These are phyloP conservation scores for Phataginus tricuspis DNA, from an alignment of 2,797 vertebrate species.

Conservation along the genomic window DNA sequence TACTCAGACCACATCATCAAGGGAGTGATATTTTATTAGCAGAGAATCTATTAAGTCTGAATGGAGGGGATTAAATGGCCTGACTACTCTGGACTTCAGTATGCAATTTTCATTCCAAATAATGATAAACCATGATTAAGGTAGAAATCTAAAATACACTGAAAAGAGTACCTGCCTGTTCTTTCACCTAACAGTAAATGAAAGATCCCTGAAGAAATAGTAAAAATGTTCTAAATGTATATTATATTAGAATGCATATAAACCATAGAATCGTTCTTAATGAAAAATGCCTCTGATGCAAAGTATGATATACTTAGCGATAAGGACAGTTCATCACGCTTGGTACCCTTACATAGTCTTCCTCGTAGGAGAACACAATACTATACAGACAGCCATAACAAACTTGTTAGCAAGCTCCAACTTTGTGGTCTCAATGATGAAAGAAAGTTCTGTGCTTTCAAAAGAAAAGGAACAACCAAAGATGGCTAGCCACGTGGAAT, in stretches of 20 bases:
- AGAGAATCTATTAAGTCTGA: background rate
- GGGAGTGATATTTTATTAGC: background rate
- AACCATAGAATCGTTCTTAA: background rate
- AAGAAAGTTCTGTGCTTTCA: background rate
- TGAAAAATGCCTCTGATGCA: background rate
- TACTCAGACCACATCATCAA: background rate
- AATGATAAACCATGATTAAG: background rate
- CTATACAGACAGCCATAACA: background rate
- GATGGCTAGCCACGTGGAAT: background rate
- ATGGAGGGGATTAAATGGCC: background rate
- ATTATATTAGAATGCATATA: background rate
- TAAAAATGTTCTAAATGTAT: background rate
- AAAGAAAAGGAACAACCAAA: background rate
- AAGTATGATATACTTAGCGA: background rate
- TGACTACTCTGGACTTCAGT: background rate
- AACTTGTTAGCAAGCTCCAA: background rate
- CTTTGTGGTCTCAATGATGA: background rate
- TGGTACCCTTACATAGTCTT: background rate
- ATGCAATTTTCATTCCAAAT: background rate
- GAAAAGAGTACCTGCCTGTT: background rate
- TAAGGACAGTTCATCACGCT: background rate
- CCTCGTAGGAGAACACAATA: background rate
- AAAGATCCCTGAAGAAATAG: background rate
- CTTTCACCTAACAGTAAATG: background rate
- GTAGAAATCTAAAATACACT: background rate